Evolutionary conservation across 35 echinoderm and acorn worm species (phyloP).

Genomic region (Strongylocentrotus purpuratus): DNA sequence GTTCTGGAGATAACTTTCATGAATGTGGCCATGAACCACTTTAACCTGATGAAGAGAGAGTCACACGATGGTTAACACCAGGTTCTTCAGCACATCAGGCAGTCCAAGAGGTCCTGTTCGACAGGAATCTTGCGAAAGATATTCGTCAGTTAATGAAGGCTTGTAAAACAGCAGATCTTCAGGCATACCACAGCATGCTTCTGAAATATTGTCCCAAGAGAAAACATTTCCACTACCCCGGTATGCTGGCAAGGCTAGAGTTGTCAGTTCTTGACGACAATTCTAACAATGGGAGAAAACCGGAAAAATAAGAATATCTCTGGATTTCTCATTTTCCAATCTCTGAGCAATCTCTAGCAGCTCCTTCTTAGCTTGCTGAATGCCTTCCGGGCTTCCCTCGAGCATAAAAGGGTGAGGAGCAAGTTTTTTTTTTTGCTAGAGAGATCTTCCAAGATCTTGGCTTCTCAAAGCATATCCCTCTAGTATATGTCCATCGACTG

Average conservation of each 20-base stretch:
- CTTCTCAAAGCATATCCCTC: too few species aligned
- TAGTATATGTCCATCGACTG: too few species aligned
- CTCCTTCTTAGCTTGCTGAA: slow-evolving; percentile 82
- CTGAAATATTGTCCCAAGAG: slow-evolving; percentile 54
- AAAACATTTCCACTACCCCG: slow-evolving; percentile 30
- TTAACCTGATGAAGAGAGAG: background rate
- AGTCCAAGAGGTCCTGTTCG: background rate
- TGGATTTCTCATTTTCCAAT: too few species aligned
- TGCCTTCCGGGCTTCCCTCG: slow-evolving; percentile 83
- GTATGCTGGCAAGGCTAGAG: slow-evolving; percentile 46
- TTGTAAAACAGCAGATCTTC: slow-evolving; percentile 54
- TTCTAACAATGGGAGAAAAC: background rate
- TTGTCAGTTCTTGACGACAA: slow-evolving; percentile 61
- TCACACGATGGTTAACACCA: background rate
- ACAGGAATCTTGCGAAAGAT: slow-evolving; percentile 40
- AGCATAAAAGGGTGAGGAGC: too few species aligned
- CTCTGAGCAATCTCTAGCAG: slow-evolving; percentile 77
- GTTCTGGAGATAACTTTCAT: background rate
- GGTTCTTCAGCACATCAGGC: slow-evolving; percentile 33
- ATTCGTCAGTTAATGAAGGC: slow-evolving; percentile 9
- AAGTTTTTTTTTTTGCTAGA: too few species aligned
- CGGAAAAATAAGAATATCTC: too few species aligned
- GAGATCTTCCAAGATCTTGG: too few species aligned
- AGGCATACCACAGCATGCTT: slow-evolving; percentile 55
- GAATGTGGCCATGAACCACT: slow-evolving; percentile 33